phyloP scores from a whole-genome alignment of 2,797 vertebrate species.

The Taenioides sp. region DNA sequence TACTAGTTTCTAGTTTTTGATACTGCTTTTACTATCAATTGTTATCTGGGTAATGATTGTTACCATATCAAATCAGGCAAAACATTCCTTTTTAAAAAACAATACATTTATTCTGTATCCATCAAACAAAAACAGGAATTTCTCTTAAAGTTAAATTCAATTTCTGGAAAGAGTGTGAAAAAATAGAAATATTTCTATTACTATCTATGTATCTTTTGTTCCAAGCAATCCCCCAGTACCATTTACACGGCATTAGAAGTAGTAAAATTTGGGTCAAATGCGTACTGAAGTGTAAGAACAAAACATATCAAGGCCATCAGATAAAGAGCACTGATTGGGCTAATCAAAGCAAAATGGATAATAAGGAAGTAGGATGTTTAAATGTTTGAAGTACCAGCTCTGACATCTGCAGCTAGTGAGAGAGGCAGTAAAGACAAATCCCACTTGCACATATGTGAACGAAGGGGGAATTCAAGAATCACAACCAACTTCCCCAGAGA shows the following conservation, averaged over 20 bases:
- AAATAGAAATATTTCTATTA: too few species aligned
- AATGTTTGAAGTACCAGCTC: slow-evolving; percentile 35
- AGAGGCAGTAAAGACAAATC: slow-evolving; percentile 50
- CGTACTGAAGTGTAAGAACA: not conserved
- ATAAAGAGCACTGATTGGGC: slow-evolving; percentile 12
- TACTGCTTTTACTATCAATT: too few species aligned
- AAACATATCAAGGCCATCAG: not conserved
- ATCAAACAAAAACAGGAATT: too few species aligned
- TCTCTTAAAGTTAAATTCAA: too few species aligned
- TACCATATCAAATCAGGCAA: too few species aligned
- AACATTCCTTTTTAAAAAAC: too few species aligned
- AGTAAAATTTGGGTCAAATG: not conserved
- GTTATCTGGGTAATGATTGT: too few species aligned
- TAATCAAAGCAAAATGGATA: slow-evolving; percentile 44
- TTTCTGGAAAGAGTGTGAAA: too few species aligned
- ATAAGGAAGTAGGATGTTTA: slow-evolving; percentile 55
- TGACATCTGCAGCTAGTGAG: slow-evolving; percentile 70
- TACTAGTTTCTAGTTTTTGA: too few species aligned
- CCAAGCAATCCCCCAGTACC: not conserved
- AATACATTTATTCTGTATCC: too few species aligned
- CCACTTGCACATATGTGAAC: slow-evolving; percentile 25
- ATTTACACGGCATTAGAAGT: not conserved
- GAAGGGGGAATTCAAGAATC: slow-evolving; percentile 59
- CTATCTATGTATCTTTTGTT: not conserved
- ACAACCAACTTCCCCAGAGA: slow-evolving; percentile 52